phyloP scores from a whole-genome alignment of 2,113 vertebrate genomes.

The Piprites chloris region DNA sequence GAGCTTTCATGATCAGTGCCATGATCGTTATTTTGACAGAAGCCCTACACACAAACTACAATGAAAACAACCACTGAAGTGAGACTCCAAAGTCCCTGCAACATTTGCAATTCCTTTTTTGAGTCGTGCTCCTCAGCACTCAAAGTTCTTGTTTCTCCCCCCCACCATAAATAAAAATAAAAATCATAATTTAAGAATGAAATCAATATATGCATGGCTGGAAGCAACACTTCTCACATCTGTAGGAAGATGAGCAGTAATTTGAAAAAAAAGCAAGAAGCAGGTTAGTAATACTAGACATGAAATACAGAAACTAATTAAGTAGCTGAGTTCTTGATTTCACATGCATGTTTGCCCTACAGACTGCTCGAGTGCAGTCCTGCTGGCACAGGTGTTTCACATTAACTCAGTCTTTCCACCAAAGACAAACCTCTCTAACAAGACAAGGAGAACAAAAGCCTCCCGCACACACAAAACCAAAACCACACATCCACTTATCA shows the following conservation, averaged over 20 bases:
- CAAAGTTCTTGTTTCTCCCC: background rate
- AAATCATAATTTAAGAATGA: background rate
- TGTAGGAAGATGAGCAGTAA: background rate
- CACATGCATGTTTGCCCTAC: background rate
- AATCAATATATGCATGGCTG: background rate
- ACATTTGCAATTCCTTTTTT: background rate
- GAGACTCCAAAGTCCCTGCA: background rate
- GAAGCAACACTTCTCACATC: background rate
- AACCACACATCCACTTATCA: background rate
- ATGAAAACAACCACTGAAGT: background rate
- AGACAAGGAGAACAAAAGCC: background rate
- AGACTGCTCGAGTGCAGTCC: background rate
- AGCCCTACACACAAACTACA: background rate
- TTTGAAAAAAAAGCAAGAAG: background rate
- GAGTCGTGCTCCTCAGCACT: background rate
- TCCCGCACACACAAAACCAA: background rate
- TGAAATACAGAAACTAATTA: background rate
- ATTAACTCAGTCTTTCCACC: slow-evolving; percentile 20
- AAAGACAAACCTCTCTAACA: background rate
- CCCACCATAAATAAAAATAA: background rate
- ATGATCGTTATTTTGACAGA: background rate
- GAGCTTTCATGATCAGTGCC: background rate
- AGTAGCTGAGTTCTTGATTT: background rate
- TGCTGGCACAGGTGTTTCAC: background rate
- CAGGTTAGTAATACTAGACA: background rate